Evolutionary conservation across 2,888 invertebrate species (phyloP).

Genomic region (Brassicogethes aeneus): DNA sequence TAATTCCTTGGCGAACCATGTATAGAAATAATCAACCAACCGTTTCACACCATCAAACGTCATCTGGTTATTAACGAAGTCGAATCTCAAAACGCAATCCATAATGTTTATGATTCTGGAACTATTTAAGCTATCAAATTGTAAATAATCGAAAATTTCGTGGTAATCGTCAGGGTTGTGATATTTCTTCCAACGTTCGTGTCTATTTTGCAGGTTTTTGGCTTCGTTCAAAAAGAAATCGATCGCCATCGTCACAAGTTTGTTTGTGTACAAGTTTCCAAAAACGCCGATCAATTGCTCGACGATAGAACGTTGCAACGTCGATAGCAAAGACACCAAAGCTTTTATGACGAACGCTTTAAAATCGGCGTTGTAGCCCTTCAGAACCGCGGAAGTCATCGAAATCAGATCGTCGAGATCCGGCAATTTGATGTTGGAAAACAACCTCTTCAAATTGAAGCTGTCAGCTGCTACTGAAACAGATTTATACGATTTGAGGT

Average conservation of each 20-base stretch:
- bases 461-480: slow-evolving; percentile 9
- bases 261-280: background rate
- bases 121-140: background rate
- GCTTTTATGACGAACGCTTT: background rate
- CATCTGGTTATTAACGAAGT: slow-evolving; percentile 14
- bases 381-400: slow-evolving; percentile 13
- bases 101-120: background rate
- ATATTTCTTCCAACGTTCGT: background rate
- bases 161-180: background rate
- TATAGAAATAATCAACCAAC: slow-evolving; percentile 19
- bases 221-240: background rate
- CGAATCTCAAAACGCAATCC: background rate
- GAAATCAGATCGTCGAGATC: too few species aligned
- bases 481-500: slow-evolving; percentile 11
- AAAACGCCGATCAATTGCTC: background rate
- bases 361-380: slow-evolving; percentile 1
- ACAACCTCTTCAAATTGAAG: background rate
- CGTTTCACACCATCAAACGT: slow-evolving; percentile 14
- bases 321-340: background rate
- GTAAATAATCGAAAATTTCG: background rate
- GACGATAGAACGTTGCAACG: background rate
- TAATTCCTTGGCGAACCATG: slow-evolving; percentile 17
- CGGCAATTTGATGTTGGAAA: too few species aligned
- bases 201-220: background rate
- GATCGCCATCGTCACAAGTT: background rate